phyloP scores from a whole-genome alignment of 2,113 vertebrate species.

The Pangasianodon hypophthalmus region DNA sequence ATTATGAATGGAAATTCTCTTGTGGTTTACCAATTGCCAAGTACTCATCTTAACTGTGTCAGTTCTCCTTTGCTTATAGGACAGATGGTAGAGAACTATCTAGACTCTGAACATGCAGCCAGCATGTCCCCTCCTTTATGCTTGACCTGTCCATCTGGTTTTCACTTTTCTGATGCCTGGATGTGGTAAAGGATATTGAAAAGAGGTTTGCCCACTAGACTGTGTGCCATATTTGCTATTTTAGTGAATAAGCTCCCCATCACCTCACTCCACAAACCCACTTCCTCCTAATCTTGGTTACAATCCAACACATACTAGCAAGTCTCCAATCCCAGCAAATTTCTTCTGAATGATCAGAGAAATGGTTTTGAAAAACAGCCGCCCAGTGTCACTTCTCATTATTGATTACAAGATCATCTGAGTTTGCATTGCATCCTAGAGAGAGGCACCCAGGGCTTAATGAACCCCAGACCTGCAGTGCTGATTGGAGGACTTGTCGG shows the following conservation, averaged over 20 bases:
- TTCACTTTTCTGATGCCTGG: constrained; percentile 52
- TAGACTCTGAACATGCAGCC: background rate
- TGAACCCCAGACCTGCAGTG: constrained; percentile 51
- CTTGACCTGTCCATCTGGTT: constrained; percentile 36
- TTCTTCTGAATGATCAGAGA: constrained; percentile 28
- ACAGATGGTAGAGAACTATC: background rate
- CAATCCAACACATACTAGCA: background rate
- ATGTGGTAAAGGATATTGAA: constrained; percentile 60
- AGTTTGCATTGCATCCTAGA: constrained; percentile 51
- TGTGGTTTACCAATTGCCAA: constrained; percentile 27
- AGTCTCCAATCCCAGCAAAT: constrained; percentile 22
- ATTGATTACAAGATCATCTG: constrained; percentile 54
- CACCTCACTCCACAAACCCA: background rate
- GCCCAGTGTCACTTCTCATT: constrained; percentile 44
- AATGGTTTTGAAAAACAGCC: constrained; percentile 38
- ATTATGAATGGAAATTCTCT: constrained; percentile 73
- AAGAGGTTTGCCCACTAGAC: constrained; percentile 48
- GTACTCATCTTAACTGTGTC: constrained; percentile 39
- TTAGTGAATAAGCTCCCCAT: constrained; percentile 12
- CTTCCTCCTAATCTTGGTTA: constrained; percentile 12
- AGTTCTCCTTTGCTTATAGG: constrained; percentile 8
- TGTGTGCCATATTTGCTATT: constrained; percentile 30
- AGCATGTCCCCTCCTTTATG: background rate
- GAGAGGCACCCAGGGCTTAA: constrained; percentile 45
- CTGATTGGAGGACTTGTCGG: constrained; percentile 58